Evolutionary conservation across 2,113 vertebrate species (phyloP).

Genomic region (Numenius arquata): DNA sequence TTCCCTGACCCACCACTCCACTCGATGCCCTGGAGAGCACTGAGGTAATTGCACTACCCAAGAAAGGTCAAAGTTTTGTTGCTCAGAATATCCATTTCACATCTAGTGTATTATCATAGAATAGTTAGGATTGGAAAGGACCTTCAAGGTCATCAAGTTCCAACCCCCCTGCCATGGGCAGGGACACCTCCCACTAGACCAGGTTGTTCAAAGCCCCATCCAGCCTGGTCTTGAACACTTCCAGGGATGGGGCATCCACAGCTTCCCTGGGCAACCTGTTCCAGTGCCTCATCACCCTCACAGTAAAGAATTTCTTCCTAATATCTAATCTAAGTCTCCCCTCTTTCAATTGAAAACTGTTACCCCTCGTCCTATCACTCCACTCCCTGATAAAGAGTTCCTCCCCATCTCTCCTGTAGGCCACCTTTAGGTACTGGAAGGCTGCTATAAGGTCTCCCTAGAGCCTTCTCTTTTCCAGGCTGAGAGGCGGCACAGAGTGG

Average conservation of each 20-base stretch:
- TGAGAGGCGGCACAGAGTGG: neutral
- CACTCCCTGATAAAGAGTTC: neutral
- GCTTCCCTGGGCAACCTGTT: neutral
- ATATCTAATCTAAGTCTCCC: neutral
- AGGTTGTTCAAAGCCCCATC: neutral
- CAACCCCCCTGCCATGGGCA: neutral
- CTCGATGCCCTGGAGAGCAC: neutral
- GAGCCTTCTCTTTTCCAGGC: neutral
- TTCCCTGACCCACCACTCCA: neutral
- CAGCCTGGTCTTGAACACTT: neutral
- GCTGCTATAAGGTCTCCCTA: neutral
- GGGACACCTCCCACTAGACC: neutral
- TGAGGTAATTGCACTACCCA: neutral
- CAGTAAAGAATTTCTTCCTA: neutral
- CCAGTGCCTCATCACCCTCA: neutral
- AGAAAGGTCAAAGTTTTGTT: neutral
- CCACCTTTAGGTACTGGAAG: neutral
- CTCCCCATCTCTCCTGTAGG: neutral
- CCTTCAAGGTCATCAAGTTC: neutral
- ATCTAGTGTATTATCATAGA: neutral
- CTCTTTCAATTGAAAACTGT: neutral
- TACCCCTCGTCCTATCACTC: neutral
- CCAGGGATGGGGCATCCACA: neutral
- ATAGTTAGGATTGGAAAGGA: neutral
- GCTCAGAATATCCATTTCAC: neutral